phyloP scores from a whole-genome alignment of 2,797 vertebrate species.

The Coracias cyanogaster region DNA sequence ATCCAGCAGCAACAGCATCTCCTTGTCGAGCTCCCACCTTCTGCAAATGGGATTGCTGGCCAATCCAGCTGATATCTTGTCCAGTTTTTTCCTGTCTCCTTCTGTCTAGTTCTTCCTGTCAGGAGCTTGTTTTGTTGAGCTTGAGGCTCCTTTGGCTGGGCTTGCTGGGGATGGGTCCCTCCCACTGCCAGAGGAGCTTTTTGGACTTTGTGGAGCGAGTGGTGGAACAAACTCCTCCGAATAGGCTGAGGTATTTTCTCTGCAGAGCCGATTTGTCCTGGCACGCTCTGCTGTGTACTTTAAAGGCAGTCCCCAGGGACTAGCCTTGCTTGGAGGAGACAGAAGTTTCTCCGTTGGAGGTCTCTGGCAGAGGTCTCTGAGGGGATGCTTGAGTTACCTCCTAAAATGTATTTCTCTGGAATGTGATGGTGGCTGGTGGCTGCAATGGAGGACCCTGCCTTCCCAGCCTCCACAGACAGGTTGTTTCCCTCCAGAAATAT shows the following conservation, averaged over 20 bases:
- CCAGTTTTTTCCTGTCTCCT: neutral
- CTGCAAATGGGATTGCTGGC: neutral
- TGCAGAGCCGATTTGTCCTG: neutral
- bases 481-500: neutral
- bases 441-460: neutral
- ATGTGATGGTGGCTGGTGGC: neutral
- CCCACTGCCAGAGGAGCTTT: neutral
- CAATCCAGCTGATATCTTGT: neutral
- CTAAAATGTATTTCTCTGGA: neutral
- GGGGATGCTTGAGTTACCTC: neutral
- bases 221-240: neutral
- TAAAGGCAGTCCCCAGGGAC: neutral
- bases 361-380: neutral
- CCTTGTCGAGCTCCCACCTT: neutral
- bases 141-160: neutral
- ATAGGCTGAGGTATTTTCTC: neutral
- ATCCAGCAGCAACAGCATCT: neutral
- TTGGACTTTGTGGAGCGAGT: neutral
- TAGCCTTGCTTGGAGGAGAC: neutral
- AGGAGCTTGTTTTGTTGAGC: neutral
- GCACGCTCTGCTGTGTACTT: neutral
- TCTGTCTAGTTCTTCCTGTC: neutral
- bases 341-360: neutral
- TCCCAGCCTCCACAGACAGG: fast-evolving
- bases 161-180: neutral